Evolutionary conservation across 1,140 invertebrate species (phyloP).

Genomic region (Polyergus mexicanus): DNA sequence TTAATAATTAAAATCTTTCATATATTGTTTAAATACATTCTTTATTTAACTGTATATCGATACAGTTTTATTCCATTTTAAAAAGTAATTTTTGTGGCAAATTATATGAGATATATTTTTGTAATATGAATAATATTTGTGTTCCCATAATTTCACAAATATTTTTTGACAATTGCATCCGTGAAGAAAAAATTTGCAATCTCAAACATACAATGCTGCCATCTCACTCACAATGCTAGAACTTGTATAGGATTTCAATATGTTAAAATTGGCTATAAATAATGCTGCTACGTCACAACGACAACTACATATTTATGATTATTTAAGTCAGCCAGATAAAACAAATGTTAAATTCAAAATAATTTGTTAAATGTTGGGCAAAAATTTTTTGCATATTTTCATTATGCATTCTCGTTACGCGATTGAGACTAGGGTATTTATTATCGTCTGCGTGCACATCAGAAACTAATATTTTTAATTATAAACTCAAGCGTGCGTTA

Average conservation of each 20-base stretch:
- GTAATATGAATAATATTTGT: constrained; percentile 13
- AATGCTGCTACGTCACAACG: constrained; percentile 39
- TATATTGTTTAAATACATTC: neutral
- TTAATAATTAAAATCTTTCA: neutral
- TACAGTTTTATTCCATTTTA: too few species aligned
- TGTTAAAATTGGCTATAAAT: constrained; percentile 55
- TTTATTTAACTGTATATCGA: neutral
- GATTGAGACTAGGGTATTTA: constrained; percentile 18
- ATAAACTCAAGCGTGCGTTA: neutral
- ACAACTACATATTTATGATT: constrained; percentile 61
- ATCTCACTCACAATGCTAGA: constrained; percentile 48
- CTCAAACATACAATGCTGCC: constrained; percentile 41
- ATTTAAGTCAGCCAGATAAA: constrained; percentile 57
- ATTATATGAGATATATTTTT: constrained; percentile 16
- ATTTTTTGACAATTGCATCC: constrained; percentile 13
- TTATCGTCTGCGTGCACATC: neutral
- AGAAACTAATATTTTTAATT: constrained; percentile 55
- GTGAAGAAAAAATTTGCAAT: constrained; percentile 44
- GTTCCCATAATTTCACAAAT: constrained; percentile 4
- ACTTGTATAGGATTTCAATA: constrained; percentile 52
- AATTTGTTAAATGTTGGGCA: constrained; percentile 50
- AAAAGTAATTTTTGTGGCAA: neutral
- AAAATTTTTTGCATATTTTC: constrained; percentile 44
- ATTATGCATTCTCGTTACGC: neutral
- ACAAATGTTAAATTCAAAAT: constrained; percentile 55